Conservation (phyloP, 2,797 vertebrate genomes). For the Euthynnus affinis region DNA sequence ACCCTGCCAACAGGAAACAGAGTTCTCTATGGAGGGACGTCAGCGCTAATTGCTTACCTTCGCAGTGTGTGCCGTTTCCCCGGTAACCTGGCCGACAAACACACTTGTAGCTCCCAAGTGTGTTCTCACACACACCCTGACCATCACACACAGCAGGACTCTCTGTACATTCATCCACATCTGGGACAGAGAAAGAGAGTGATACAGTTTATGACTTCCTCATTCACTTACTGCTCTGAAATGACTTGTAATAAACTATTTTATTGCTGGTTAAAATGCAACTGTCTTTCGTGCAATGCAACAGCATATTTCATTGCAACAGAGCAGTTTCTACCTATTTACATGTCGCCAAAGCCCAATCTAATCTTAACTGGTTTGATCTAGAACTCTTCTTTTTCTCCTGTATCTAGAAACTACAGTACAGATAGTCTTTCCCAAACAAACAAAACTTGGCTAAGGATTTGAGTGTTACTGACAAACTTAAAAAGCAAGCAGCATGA, state of each 20-base stretch:
- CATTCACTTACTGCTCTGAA: slow-evolving; percentile 12
- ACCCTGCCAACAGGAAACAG: slow-evolving; percentile 43
- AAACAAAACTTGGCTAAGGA: background rate
- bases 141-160: slow-evolving; percentile 78
- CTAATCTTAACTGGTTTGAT: slow-evolving; percentile 9
- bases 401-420: background rate
- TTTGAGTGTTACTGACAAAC: background rate
- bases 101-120: slow-evolving; percentile 86
- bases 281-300: background rate
- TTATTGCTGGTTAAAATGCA: background rate
- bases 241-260: background rate
- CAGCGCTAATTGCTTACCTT: slow-evolving; percentile 80
- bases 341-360: slow-evolving; percentile 13
- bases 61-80: slow-evolving; percentile 89
- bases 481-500: slow-evolving; percentile 28
- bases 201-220: background rate
- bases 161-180: slow-evolving; percentile 86
- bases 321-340: background rate
- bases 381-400: background rate
- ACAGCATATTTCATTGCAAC: background rate
- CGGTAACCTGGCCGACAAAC: slow-evolving; percentile 86
- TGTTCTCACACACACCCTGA: slow-evolving; percentile 86
- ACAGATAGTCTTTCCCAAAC: background rate
- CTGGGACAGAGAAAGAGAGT: slow-evolving; percentile 62
- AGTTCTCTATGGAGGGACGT: slow-evolving; percentile 58